Percentiles rank a stretch among this genome's conserved stretches.
These are phyloP conservation scores for Oryzias dopingdopingensis DNA, from an alignment of 2,797 vertebrate genomes.

Conservation along the genomic window DNA sequence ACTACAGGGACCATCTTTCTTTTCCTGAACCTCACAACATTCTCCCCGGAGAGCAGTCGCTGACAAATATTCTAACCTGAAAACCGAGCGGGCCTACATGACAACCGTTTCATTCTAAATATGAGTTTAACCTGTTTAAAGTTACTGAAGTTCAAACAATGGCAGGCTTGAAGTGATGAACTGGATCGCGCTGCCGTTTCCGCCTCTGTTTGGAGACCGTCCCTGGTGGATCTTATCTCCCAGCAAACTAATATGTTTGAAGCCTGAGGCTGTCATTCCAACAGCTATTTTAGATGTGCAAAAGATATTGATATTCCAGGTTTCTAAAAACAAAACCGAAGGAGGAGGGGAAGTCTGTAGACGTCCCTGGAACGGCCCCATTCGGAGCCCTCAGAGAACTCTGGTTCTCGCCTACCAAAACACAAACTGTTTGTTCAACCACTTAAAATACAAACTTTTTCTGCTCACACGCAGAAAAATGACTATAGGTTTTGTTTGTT, in stretches of 20 bases:
- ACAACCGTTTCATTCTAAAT: slow-evolving; percentile 61
- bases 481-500: no score
- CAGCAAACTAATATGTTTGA: slow-evolving; percentile 80
- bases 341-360: slow-evolving; percentile 34
- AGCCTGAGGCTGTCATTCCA: slow-evolving; percentile 72
- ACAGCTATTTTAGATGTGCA: slow-evolving; percentile 75
- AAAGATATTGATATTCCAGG: slow-evolving; percentile 76
- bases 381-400: slow-evolving; percentile 48
- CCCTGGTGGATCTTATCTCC: slow-evolving; percentile 68
- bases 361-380: slow-evolving; percentile 60
- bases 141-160: slow-evolving; percentile 70
- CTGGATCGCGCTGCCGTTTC: slow-evolving; percentile 59
- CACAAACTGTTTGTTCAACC: no score
- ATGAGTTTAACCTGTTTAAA: slow-evolving; percentile 72
- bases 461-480: no score
- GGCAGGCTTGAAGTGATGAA: slow-evolving; percentile 68
- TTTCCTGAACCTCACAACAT: slow-evolving; percentile 34
- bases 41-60: slow-evolving; percentile 51
- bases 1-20: slow-evolving; percentile 55
- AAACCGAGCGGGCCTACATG: slow-evolving; percentile 43
- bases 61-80: slow-evolving; percentile 62
- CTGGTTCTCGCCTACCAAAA: no score
- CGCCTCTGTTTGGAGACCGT: slow-evolving; percentile 64
- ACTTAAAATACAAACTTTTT: no score
- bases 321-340: slow-evolving; percentile 76